These are phyloP conservation scores for Calidris pugnax DNA, from an alignment of 2,113 vertebrate species.

Conservation along the genomic window DNA sequence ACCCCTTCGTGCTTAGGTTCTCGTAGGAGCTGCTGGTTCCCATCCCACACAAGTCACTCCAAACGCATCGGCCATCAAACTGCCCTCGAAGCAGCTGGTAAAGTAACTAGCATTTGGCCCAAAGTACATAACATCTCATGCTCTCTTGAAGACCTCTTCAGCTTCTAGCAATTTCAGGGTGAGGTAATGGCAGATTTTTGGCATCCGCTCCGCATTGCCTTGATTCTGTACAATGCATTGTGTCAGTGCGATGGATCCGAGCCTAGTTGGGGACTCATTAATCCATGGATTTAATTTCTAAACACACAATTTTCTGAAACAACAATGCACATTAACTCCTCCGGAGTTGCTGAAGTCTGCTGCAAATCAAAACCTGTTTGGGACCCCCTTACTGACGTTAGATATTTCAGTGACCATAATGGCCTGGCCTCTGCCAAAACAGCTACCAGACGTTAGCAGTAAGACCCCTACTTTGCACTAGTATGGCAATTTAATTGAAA, in stretches of 20 bases:
- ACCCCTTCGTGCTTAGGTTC: background rate
- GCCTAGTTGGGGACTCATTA: constrained; percentile 30
- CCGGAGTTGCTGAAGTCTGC: background rate
- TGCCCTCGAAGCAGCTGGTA: background rate
- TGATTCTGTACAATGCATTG: background rate
- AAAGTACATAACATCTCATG: background rate
- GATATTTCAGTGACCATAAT: background rate
- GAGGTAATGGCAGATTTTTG: constrained; percentile 53
- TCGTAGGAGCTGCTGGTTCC: background rate
- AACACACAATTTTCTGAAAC: constrained; percentile 32
- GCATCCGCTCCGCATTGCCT: background rate
- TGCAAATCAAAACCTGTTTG: constrained; percentile 22
- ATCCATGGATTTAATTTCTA: constrained; percentile 5
- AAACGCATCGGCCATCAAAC: background rate
- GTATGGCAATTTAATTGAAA: background rate
- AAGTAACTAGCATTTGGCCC: background rate
- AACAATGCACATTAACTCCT: background rate
- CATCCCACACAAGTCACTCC: background rate
- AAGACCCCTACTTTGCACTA: background rate
- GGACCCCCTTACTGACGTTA: background rate
- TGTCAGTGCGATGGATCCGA: background rate
- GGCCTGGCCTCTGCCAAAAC: background rate
- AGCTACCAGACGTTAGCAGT: background rate
- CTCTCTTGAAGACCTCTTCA: background rate
- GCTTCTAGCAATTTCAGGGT: background rate